Conservation (phyloP, 2,888 invertebrate species). For the Ectropis crepuscularia region DNA sequence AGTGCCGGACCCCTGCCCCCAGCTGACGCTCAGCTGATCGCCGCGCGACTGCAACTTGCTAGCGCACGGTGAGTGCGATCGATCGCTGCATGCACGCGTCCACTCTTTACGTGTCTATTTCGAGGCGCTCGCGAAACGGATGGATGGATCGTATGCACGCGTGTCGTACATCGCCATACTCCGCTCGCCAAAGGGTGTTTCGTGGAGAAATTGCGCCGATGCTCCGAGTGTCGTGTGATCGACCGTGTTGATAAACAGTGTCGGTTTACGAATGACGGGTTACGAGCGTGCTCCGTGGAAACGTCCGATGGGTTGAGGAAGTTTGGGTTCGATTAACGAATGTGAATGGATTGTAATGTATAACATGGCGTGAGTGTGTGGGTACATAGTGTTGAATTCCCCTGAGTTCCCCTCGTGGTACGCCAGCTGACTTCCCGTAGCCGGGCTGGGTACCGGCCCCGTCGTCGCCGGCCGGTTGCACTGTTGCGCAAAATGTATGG, state of each 20-base stretch:
- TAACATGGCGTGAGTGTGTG: slow-evolving; percentile 49
- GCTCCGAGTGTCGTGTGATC: slow-evolving; percentile 62
- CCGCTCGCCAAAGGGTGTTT: slow-evolving; percentile 63
- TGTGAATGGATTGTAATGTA: slow-evolving; percentile 57
- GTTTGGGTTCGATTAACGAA: slow-evolving; percentile 59
- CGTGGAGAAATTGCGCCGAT: slow-evolving; percentile 56
- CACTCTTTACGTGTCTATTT: slow-evolving; percentile 75
- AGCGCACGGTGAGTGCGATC: slow-evolving; percentile 84
- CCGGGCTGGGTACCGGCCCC: slow-evolving; percentile 42
- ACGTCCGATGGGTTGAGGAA: slow-evolving; percentile 63
- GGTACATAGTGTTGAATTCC: slow-evolving; percentile 38
- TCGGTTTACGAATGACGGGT: slow-evolving; percentile 68
- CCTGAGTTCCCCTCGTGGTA: slow-evolving; percentile 40
- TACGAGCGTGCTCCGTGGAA: slow-evolving; percentile 57
- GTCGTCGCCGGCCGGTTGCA: slow-evolving; percentile 42
- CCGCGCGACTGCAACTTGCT: slow-evolving; percentile 67
- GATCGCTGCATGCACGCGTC: slow-evolving; percentile 76
- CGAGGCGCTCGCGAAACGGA: slow-evolving; percentile 74
- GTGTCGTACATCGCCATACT: slow-evolving; percentile 57
- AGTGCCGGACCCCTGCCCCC: slow-evolving; percentile 59
- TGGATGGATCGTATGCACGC: slow-evolving; percentile 61
- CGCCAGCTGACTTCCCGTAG: slow-evolving; percentile 70
- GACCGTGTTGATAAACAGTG: slow-evolving; percentile 80
- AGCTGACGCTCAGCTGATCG: slow-evolving; percentile 75
- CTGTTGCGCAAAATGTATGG: slow-evolving; percentile 62